These are phyloP conservation scores for Natrix natrix DNA, from an alignment of 2,797 vertebrate genomes.

Conservation along the genomic window DNA sequence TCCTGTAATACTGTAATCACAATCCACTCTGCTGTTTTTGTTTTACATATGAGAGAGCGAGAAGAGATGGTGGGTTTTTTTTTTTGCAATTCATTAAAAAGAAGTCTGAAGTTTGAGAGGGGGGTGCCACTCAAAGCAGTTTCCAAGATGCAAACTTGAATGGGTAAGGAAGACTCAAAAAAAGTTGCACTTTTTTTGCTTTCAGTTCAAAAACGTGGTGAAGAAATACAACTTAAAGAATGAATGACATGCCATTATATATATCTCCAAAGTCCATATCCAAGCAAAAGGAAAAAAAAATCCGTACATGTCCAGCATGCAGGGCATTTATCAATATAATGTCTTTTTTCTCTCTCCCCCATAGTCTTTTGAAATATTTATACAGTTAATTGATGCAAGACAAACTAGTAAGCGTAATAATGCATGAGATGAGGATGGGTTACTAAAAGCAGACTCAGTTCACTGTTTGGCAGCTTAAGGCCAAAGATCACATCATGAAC, in stretches of 20 bases:
- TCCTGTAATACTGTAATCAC: conserved; percentile 72
- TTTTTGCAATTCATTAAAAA: conserved; percentile 82
- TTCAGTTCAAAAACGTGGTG: conserved; percentile 93
- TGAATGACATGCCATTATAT: conserved; percentile 93
- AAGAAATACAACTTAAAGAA: conserved; percentile 77
- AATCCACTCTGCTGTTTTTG: conserved; percentile 79
- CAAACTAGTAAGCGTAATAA: conserved; percentile 88
- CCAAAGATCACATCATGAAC: conserved; percentile 77
- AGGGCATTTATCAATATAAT: conserved; percentile 89
- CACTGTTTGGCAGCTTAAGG: conserved; percentile 82
- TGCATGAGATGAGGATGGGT: conserved; percentile 93
- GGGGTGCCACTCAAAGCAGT: conserved; percentile 84
- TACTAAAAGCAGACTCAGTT: conserved; percentile 86
- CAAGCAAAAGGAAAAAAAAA: conserved; percentile 81
- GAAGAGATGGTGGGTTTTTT: conserved; percentile 70
- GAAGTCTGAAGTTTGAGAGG: conserved; percentile 77
- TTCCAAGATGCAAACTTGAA: conserved; percentile 80
- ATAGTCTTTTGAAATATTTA: conserved; percentile 84
- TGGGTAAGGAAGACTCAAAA: conserved; percentile 75
- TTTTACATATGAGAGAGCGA: conserved; percentile 21
- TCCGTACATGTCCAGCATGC: conserved; percentile 99
- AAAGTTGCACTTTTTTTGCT: conserved; percentile 91
- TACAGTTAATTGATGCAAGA: conserved; percentile 87
- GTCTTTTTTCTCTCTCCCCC: conserved; percentile 75
- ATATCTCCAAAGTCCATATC: conserved; percentile 88